Percentiles rank a stretch among this genome's conserved stretches.
Conservation (phyloP, 2,797 vertebrate genomes). For the Eupleurogrammus muticus region DNA sequence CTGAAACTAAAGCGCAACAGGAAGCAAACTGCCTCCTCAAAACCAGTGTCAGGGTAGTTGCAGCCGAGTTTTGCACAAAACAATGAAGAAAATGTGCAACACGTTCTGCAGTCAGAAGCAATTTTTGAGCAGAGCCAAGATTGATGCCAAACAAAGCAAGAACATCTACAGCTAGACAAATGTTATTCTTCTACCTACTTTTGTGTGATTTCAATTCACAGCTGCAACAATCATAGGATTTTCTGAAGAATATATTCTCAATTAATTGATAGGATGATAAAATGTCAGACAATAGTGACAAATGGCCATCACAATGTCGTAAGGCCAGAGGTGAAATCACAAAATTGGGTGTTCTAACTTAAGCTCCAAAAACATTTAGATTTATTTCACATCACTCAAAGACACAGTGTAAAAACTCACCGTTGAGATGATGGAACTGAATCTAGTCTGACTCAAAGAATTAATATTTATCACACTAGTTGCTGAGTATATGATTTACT, state of each 20-base stretch:
- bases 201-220: neutral
- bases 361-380: neutral
- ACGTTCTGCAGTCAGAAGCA: constrained; percentile 21
- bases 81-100: constrained; percentile 21
- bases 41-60: constrained; percentile 8
- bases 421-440: too few species aligned
- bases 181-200: constrained; percentile 13
- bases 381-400: neutral
- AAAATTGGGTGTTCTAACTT: too few species aligned
- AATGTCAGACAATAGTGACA: too few species aligned
- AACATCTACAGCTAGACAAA: constrained; percentile 32
- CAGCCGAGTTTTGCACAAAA: constrained; percentile 25
- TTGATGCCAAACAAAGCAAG: neutral
- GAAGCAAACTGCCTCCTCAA: constrained; percentile 19
- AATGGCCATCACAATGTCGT: too few species aligned
- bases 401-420: too few species aligned
- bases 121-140: constrained; percentile 14
- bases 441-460: too few species aligned
- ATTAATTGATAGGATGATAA: too few species aligned
- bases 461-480: too few species aligned
- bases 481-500: constrained; percentile 44
- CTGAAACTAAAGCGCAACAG: constrained; percentile 62
- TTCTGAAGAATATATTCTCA: too few species aligned
- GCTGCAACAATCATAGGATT: too few species aligned
- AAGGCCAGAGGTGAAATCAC: too few species aligned